Evolutionary conservation across 2,888 invertebrate genomes (phyloP), one percentile per base, ranked within the genome.

Genomic region (Cybosia mesomella): DNA sequence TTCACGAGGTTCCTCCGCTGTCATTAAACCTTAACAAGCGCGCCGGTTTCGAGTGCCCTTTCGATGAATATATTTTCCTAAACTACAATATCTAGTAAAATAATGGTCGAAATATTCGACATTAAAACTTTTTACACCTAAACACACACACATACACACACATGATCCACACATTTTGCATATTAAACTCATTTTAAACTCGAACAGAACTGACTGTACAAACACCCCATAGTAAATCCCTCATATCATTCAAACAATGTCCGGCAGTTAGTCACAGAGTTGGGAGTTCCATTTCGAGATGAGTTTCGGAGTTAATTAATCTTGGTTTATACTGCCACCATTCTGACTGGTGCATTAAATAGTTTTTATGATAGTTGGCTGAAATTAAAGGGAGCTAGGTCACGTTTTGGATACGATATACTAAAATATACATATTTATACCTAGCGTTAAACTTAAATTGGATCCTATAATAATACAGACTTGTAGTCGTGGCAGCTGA

Each of bases 241-340:
- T 28, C 67, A 72, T 81, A 79, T 80, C 78, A 79, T 74, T 79
- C 81, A 81, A 80, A 83, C 64, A 77, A 66, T 70, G 80, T 67
- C 79, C 71, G 60, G 70, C 65, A 72, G 78, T 83, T 83, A 80
- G 80, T 78, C 79, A 71, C 71, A 58, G 64, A 77, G 70, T 77
- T 77, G 54, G 66, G 24, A 64, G 72, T 74, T 75, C 60, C 69
- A 68, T 68, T 54, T 66, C 22, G 68, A 73, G 73, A 75, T 73
- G 74, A 81, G 78, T 67, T 70, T 66, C 70, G 74, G 66, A 73
- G 72, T 76, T 71, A 75, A 81, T 81, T 81, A 74, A 80, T 80
- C 69, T 74, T 76, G 76, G 60, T 79, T 79, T 77, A 71, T 55
- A 68, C 65, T 60, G 15, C 66, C 55, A 70, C 76, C 68, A 68